These are phyloP conservation scores for Drosophila hawaiiensis DNA, from an alignment of 2,888 invertebrate species.

Conservation along the genomic window DNA sequence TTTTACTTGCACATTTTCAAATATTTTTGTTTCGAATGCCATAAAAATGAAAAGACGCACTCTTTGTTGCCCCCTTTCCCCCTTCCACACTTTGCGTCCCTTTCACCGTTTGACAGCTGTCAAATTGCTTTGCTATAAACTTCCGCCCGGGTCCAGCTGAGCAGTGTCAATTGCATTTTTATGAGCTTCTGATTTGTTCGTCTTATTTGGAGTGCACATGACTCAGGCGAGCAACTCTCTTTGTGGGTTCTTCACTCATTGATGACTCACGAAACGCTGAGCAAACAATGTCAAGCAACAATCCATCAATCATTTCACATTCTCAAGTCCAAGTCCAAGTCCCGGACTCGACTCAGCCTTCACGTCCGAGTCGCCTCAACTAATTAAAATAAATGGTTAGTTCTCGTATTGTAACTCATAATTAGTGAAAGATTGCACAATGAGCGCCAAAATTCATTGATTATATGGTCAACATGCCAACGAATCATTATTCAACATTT, in stretches of 20 bases:
- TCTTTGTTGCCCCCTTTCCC: conserved; percentile 10
- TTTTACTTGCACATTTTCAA: conserved; percentile 33
- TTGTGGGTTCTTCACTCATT: neutral
- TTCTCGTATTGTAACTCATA: conserved; percentile 23
- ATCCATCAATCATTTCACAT: conserved; percentile 66
- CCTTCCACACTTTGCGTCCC: neutral
- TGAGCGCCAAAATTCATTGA: conserved; percentile 39
- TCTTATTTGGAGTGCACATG: conserved; percentile 23
- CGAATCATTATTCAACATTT: conserved; percentile 57
- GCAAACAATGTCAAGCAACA: conserved; percentile 31
- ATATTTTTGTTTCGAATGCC: conserved; percentile 52
- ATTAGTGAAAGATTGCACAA: conserved; percentile 42
- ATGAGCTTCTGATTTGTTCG: conserved; percentile 55
- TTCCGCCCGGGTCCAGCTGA: conserved; percentile 43
- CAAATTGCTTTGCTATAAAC: conserved; percentile 52
- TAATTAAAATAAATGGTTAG: conserved; percentile 72
- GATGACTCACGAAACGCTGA: conserved; percentile 32
- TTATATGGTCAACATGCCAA: conserved; percentile 33
- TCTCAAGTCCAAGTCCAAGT: conserved; percentile 4
- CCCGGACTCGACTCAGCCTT: conserved; percentile 1
- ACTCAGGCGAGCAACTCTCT: conserved; percentile 47
- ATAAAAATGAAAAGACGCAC: conserved; percentile 44
- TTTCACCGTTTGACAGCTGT: conserved; percentile 52
- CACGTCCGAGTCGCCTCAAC: conserved; percentile 11
- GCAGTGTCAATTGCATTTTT: conserved; percentile 69